These are phyloP conservation scores for Actenoides hombroni DNA, from an alignment of 2,113 vertebrate species.

Conservation along the genomic window DNA sequence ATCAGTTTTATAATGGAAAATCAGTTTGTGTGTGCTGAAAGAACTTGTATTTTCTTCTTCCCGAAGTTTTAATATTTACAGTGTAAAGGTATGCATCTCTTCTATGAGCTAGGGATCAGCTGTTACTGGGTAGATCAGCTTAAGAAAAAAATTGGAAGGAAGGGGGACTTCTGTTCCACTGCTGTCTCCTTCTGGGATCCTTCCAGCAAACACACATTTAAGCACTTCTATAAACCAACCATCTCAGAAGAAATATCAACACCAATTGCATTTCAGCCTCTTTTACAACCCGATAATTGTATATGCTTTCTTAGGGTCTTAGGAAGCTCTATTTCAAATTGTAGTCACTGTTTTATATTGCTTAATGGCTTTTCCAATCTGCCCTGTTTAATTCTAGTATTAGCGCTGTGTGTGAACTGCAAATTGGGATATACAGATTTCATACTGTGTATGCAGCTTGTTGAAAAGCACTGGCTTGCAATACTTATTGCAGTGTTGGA, in stretches of 20 bases:
- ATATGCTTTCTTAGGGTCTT: background rate
- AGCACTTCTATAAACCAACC: background rate
- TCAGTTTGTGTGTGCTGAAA: background rate
- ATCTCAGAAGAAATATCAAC: background rate
- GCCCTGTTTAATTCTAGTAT: background rate
- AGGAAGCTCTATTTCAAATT: background rate
- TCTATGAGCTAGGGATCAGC: background rate
- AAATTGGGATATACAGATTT: background rate
- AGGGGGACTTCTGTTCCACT: background rate
- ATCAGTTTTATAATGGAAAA: background rate
- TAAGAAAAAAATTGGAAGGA: background rate
- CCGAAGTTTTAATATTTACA: background rate
- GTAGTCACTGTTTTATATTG: background rate
- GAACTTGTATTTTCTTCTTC: background rate
- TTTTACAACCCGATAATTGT: conserved; percentile 44
- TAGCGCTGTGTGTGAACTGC: background rate
- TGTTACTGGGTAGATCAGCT: background rate
- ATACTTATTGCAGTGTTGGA: background rate
- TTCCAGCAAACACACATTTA: conserved; percentile 18
- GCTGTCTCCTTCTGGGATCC: background rate
- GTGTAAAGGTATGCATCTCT: background rate
- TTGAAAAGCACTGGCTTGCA: background rate
- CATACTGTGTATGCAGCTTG: background rate
- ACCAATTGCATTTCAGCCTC: conserved; percentile 1
- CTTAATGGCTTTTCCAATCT: conserved; percentile 31